Conservation (phyloP, 1,140 invertebrate species). For the Periplaneta americana region DNA sequence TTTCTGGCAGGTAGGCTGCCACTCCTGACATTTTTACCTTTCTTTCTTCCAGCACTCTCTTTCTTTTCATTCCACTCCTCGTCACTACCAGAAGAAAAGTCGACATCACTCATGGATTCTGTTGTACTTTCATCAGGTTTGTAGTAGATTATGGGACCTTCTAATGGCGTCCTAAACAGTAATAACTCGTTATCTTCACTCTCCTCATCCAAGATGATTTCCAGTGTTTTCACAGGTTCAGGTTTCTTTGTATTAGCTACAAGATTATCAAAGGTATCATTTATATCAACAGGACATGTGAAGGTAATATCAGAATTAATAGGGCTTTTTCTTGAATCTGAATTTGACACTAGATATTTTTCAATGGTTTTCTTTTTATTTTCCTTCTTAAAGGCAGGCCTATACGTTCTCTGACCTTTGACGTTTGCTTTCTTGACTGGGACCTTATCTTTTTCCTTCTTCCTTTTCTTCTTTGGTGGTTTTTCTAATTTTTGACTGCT, state of each 20-base stretch:
- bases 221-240: neutral
- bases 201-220: neutral
- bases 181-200: neutral
- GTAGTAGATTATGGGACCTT: neutral
- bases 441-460: neutral
- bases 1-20: neutral
- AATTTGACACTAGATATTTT: neutral
- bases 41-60: neutral
- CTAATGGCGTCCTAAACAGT: neutral
- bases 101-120: neutral
- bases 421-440: neutral
- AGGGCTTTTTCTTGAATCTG: neutral
- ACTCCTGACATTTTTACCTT: no score
- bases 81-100: neutral
- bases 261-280: neutral
- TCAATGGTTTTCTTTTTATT: neutral
- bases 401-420: neutral
- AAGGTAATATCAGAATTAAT: neutral
- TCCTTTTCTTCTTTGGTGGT: neutral
- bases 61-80: neutral
- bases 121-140: neutral
- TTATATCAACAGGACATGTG: neutral
- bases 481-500: neutral
- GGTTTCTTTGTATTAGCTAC: neutral
- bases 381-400: neutral